Evolutionary conservation across 2,797 vertebrate species (phyloP), one percentile per base, ranked within the genome.

Genomic region (Leptatherina wallacei): DNA sequence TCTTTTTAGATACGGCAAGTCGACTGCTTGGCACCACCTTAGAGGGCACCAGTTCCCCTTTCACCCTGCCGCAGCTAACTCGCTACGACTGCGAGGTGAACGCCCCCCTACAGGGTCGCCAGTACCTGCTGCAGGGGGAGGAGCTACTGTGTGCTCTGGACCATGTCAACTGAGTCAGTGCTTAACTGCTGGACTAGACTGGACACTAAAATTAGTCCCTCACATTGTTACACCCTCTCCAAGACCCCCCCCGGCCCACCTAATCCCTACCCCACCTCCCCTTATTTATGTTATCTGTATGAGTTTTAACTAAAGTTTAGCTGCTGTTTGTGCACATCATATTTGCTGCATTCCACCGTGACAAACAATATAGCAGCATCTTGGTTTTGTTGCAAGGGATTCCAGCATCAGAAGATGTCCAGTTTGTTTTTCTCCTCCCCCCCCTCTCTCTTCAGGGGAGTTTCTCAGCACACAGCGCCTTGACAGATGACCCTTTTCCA

Each of bases 81-180:
- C 95, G 97, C 83, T 97, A 99, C 0, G 98, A 99, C 92, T 99
- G 97, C 36, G 97, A 99, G 94, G 98, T 99, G 85, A 99, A 99
- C 5, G 98, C 96, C 75, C 98, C 98, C 52, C 71, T 99, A 82
- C 97, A 97, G 95, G 97, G 95, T 71, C 98, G 96, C 75, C 96
- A 98, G 92, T 96, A 95, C 93, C 94, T 99, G 88, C 95, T 99
- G 80, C 97, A 99, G 92, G 98, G 98, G 27, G 97, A 99, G 95
- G 98, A 99, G 81, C 94, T 99, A 80, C 95, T 99, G 88, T 93
- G 92, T 85, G 98, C 98, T 84, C 94, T 99, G 95, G 98, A 99
- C 97, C 97, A 98, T 93, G 94, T 97, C 92, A 98, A 96, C 93
- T 99, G 95, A 98, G 95, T 83, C 83, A 35, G 68, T 55, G 81